These are phyloP conservation scores for Zenarchopterus dispar DNA, from an alignment of 2,797 vertebrate genomes.

Conservation along the genomic window DNA sequence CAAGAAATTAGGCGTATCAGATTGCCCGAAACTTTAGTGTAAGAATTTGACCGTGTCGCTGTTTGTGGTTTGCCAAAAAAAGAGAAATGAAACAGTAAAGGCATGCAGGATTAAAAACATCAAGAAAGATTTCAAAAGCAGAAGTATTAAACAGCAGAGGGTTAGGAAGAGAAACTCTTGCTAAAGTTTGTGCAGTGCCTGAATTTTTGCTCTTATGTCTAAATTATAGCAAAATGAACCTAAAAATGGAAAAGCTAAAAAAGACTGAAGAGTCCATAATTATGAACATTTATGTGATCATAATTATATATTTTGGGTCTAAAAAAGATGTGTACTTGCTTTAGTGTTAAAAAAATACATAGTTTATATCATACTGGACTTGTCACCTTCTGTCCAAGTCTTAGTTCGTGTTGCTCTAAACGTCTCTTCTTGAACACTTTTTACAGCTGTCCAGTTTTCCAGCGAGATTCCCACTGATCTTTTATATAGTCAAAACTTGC, in stretches of 20 bases:
- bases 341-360: neutral
- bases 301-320: too few relatives aligned
- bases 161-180: constrained; percentile 16
- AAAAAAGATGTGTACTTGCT: constrained; percentile 4
- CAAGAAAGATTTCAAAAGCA: constrained; percentile 24
- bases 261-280: too few relatives aligned
- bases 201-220: too few relatives aligned
- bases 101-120: constrained; percentile 49
- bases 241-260: too few relatives aligned
- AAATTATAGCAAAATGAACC: too few relatives aligned
- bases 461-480: too few relatives aligned
- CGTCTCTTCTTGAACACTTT: neutral
- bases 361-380: neutral
- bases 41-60: constrained; percentile 56
- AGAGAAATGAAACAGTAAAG: constrained; percentile 78
- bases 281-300: too few relatives aligned
- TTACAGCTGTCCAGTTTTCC: neutral
- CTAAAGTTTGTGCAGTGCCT: neutral
- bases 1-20: constrained; percentile 6
- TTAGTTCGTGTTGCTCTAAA: neutral
- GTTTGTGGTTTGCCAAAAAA: constrained; percentile 72
- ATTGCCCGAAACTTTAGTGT: constrained; percentile 29
- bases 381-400: neutral
- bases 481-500: too few relatives aligned
- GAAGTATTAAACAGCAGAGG: constrained; percentile 21